phyloP scores from a whole-genome alignment of 2,888 invertebrate genomes.

The Lampropteryx suffumata region DNA sequence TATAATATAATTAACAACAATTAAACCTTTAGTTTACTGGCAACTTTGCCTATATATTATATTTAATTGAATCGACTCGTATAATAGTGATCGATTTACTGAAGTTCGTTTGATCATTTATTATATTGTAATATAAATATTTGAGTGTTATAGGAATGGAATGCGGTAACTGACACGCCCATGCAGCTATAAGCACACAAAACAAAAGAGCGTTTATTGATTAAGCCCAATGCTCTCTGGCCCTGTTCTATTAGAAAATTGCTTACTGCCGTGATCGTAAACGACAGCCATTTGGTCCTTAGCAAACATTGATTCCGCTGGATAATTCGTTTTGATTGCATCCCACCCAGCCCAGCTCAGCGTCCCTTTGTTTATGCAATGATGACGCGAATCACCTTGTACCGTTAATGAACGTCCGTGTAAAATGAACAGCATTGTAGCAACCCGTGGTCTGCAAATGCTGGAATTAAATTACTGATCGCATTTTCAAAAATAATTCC shows the following conservation, averaged over 20 bases:
- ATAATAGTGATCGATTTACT: too few relatives aligned
- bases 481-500: too few relatives aligned
- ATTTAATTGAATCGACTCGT: too few relatives aligned
- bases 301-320: constrained; percentile 41
- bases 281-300: constrained; percentile 39
- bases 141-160: neutral
- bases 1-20: too few relatives aligned
- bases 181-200: constrained; percentile 16
- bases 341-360: too few relatives aligned
- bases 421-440: constrained; percentile 7
- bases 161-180: constrained; percentile 12
- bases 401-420: constrained; percentile 19
- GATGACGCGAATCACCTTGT: constrained; percentile 22
- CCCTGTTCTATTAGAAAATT: constrained; percentile 40
- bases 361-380: constrained; percentile 37
- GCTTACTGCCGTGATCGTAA: constrained; percentile 42
- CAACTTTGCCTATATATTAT: too few relatives aligned
- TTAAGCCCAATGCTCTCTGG: constrained; percentile 29
- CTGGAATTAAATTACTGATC: constrained; percentile 2
- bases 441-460: constrained; percentile 4
- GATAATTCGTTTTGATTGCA: constrained; percentile 39
- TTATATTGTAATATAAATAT: neutral
- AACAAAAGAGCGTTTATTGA: constrained; percentile 33
- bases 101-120: too few relatives aligned
- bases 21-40: too few relatives aligned